Evolutionary conservation across 2,113 vertebrate species (phyloP), one percentile per base, ranked within the genome.

Genomic region (Sakesphorus luctuosus): DNA sequence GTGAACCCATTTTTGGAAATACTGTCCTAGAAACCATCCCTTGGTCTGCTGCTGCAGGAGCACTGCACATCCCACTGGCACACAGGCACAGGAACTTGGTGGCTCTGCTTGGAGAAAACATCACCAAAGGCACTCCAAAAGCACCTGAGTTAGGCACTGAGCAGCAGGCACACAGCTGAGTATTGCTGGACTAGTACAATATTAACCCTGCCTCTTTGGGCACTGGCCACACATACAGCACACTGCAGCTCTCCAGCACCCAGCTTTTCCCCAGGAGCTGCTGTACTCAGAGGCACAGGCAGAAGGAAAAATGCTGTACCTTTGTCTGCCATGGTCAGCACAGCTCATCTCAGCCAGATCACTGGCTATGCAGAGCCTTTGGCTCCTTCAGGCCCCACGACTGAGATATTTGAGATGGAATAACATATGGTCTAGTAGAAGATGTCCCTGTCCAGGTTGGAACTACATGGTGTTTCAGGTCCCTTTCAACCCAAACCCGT

Each of bases 221-320:
- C 40, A 49, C 25, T 21, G 26, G 23, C 46, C 31, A n/a, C 18
- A 16, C 0, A 0, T 11, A 10, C 26, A 18, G 7, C 18, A 12
- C 11, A 7, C 31, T 46, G 50, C 25, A 33, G 62, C 15, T 69
- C 29, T 29, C 12, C 43, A 59, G 56, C 21, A 10, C 47, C 46
- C 50, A 13, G 46, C 4, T 55, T 77, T 50, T 76, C 24, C 24
- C 55, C 23, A 24, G 56, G 18, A 58, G 9, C 24, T 35, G 38
- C 69, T 59, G 13, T 36, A 25, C 50, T 33, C 9, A 1, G 47
- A 44, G 58, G 17, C 35, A 16, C 0, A 46, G 58, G 58, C 24
- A n/a, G 59, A 67, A 73, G 43, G 19, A 61, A 55, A 56, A 13
- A 26, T 18, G 10, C 18, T 31, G 16, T 2, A 0, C 38, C 58